Conservation (phyloP, 2,797 vertebrate genomes). For the Pipistrellus pipistrellus region DNA sequence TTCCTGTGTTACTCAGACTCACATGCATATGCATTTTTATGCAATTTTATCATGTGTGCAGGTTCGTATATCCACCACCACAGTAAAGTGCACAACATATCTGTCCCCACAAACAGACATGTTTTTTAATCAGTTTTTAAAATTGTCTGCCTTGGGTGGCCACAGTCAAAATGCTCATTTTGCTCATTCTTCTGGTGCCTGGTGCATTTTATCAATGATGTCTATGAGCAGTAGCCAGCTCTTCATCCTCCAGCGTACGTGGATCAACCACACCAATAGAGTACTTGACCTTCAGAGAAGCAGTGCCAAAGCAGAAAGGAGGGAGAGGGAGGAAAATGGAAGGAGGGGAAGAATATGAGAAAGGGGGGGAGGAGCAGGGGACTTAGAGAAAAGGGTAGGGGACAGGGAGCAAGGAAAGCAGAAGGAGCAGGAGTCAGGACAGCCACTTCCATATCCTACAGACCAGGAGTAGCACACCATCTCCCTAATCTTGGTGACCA, state of each 20-base stretch:
- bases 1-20: not conserved
- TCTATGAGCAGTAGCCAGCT: not conserved
- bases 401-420: not conserved
- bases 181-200: not conserved
- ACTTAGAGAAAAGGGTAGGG: too few relatives aligned
- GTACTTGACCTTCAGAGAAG: not conserved
- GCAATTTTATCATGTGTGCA: not conserved
- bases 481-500: not conserved
- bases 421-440: accelerated
- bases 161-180: not conserved
- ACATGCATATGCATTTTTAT: not conserved
- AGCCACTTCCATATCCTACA: not conserved
- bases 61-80: not conserved
- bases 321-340: too few relatives aligned
- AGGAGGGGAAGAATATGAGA: not conserved
- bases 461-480: not conserved
- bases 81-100: not conserved
- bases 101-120: not conserved
- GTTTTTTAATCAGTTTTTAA: not conserved
- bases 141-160: not conserved
- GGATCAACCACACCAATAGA: not conserved
- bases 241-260: not conserved
- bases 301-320: not conserved
- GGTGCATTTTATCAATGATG: not conserved
- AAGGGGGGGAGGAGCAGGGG: not conserved